Evolutionary conservation across 37 sponge, comb jelly and placozoan species (phyloP), one percentile per base, ranked within the genome.

Genomic region (Aplysina aerophoba): DNA sequence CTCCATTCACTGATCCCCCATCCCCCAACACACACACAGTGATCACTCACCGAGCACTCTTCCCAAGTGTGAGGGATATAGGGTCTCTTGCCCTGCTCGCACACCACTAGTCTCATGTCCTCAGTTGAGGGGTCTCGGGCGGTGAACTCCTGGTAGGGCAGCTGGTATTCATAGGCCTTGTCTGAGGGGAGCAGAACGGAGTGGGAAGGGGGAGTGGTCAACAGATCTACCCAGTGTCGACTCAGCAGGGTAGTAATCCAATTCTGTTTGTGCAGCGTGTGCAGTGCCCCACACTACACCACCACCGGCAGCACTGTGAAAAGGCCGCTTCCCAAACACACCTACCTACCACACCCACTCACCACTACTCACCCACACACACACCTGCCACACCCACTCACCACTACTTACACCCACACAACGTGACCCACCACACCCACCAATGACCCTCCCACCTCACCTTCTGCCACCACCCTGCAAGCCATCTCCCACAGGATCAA

Each of bases 401-500:
- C n/a, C n/a, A n/a, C n/a, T n/a, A n/a, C n/a, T n/a, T n/a, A n/a
- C n/a, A n/a, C n/a, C n/a, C n/a, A 44, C 3, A 8, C 50, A 44
- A 8, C 50, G 50, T 44, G 6, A 44, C 8, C 50, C 50, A 11
- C 50, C 50, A 3, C 3, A 3, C 8, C 6, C 4, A 62, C 11
- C n/a, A 62, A 13, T 4, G 11, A 27, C 4, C 20, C 2, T 33
- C 5, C 24, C 16, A 33, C 54, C 88, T 80, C 63, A 91, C 91
- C 94, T 54, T 80, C 81, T 79, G 85, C 71, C 56, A 68, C 44
- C 14, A 88, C 86, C 85, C 95, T 87, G 59, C 87, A 85, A 17
- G 87, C 85, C 28, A 96, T 91, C 61, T 98, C 99, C 99, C 99
- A 98, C 79, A 98, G 33, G 17, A 98, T 87, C 28, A 98, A 80